Percentiles rank a stretch among this genome's conserved stretches.
Evolutionary conservation across 2,113 vertebrate species (phyloP).

Genomic region (Clarias batrachus): DNA sequence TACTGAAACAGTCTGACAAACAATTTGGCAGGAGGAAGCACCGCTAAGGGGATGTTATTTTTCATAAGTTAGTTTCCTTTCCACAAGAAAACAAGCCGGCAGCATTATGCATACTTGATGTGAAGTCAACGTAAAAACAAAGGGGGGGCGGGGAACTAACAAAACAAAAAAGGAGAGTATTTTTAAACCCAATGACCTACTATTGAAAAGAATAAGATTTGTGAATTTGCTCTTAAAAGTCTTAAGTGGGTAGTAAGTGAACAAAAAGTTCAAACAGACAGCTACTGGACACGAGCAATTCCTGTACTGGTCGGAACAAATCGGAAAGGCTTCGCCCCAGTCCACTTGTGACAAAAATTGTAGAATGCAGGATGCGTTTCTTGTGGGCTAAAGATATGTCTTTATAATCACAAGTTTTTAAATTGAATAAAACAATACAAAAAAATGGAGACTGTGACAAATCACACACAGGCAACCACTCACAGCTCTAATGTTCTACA

Average conservation of each 20-base stretch:
- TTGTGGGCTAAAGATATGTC: background rate
- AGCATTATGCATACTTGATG: background rate
- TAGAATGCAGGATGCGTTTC: background rate
- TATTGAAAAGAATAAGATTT: background rate
- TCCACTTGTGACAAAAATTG: background rate
- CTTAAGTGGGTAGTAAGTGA: background rate
- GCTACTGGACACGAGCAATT: background rate
- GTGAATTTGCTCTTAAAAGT: background rate
- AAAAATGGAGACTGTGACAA: background rate
- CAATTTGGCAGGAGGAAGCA: constrained; percentile 8
- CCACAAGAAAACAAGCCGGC: background rate
- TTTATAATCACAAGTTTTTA: background rate
- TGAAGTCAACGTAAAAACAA: background rate
- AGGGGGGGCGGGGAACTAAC: no score
- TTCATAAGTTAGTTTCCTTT: background rate
- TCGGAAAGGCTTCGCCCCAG: background rate
- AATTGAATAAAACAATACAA: background rate
- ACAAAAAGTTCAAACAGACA: background rate
- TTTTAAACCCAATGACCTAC: background rate
- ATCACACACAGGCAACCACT: background rate
- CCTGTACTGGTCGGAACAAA: background rate
- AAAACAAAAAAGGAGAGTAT: no score
- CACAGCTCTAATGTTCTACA: background rate
- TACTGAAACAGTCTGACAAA: background rate
- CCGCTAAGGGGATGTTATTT: constrained; percentile 3